Conservation (phyloP, 2,888 invertebrate genomes). For the Idaea dimidiata region DNA sequence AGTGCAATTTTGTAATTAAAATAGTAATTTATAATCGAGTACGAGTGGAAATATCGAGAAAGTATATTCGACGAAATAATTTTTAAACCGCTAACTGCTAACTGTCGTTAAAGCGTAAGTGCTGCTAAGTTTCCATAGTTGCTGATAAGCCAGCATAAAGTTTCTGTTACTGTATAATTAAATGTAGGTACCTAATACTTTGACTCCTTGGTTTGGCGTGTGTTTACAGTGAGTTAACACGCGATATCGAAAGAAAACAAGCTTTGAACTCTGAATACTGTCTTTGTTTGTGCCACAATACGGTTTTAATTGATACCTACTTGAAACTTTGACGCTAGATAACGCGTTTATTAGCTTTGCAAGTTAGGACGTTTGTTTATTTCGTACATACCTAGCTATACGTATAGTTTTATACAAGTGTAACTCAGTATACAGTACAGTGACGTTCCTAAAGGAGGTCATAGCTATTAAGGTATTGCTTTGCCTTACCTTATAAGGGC, state of each 20-base stretch:
- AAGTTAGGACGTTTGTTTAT: neutral
- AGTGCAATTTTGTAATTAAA: conserved; percentile 24
- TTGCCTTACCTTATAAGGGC: too few species aligned
- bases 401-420: neutral
- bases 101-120: conserved; percentile 33
- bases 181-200: conserved; percentile 43
- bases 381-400: neutral
- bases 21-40: conserved; percentile 33
- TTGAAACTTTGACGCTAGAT: neutral
- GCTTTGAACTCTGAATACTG: neutral
- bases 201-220: conserved; percentile 49
- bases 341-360: neutral
- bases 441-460: neutral
- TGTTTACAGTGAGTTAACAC: conserved; percentile 64
- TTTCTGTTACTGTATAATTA: conserved; percentile 64
- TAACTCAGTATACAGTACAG: neutral
- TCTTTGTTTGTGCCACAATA: neutral
- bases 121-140: conserved; percentile 36
- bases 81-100: conserved; percentile 33
- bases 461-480: too few species aligned
- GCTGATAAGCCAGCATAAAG: conserved; percentile 52
- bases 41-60: conserved; percentile 33
- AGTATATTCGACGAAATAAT: conserved; percentile 40
- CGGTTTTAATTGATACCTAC: neutral
- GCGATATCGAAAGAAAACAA: conserved; percentile 37